phyloP scores from a whole-genome alignment of 1,140 invertebrate genomes.

The Diorhabda elongata region DNA sequence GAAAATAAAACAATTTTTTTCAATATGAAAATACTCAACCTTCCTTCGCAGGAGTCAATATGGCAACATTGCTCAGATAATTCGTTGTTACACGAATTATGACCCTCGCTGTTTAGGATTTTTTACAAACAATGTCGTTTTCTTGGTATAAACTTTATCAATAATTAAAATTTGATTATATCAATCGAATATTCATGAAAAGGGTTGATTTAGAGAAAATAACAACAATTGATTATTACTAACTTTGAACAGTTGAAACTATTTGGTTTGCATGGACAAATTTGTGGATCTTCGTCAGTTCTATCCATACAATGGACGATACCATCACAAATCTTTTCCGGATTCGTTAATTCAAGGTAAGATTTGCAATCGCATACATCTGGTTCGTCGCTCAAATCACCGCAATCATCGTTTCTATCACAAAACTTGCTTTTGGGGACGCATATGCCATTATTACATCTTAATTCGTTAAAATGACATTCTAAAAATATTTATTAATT shows the following conservation, averaged over 20 bases:
- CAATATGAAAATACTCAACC: too few species aligned
- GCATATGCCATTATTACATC: constrained; percentile 63
- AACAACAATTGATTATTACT: constrained; percentile 13
- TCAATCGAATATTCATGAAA: neutral
- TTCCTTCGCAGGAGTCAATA: too few species aligned
- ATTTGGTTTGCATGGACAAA: constrained; percentile 58
- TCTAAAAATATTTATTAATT: constrained; percentile 44
- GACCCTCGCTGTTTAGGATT: too few species aligned
- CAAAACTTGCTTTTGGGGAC: constrained; percentile 65
- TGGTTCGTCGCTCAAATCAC: constrained; percentile 69
- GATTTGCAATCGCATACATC: constrained; percentile 59
- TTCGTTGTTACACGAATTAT: too few species aligned
- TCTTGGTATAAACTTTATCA: too few species aligned
- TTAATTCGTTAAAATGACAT: constrained; percentile 57
- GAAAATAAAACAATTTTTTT: too few species aligned
- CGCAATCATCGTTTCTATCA: constrained; percentile 63
- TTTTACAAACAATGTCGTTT: too few species aligned
- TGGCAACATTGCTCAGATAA: too few species aligned
- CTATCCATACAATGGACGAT: constrained; percentile 73
- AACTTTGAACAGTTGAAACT: constrained; percentile 53
- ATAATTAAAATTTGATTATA: too few species aligned
- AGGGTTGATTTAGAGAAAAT: neutral
- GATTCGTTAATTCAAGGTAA: constrained; percentile 62
- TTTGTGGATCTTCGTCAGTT: constrained; percentile 66
- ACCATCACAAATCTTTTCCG: constrained; percentile 71